Base-by-base conservation (phyloP, 2,797 vertebrate genomes). In the Enteromius radiatus region DNA sequence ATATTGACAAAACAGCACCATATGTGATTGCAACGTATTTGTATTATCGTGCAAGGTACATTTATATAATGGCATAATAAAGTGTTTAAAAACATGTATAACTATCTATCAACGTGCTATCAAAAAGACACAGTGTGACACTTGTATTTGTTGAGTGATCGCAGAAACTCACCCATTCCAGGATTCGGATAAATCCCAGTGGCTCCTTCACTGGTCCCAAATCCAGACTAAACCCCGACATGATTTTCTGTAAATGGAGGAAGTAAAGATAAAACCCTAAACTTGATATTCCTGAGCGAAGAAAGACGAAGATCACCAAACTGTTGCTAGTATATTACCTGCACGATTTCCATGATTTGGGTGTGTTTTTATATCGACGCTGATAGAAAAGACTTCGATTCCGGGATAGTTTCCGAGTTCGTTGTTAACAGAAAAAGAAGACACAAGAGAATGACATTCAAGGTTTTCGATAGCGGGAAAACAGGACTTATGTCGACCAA, bases 191-290 rank as follows among this genome's bases (percentile, higher is more conserved):
- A 71, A 95, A 95, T n/a, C 94, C 95, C 67, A 95, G 76, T 8
- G 95, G 95, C 68, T 95, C 95, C 63, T 95, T 95, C 84, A 95
- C 5, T 3, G 93, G 94, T 86, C 93, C 92, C 69, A 95, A 80
- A 82, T 95, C 92, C 80, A 94, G 91, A 68, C 88, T 86, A 86
- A 94, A 94, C 3, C 92, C 92, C 12, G 92, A 89, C 70, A 70
- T 28, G 33, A 91, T 3, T 78, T 88, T 91, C 94, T 95, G 78
- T 1, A 41, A 21, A 80, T 0, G n/a, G 78, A 47, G 84, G 87
- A 86, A 49, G 64, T 26, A 31, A 43, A 68, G 38, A 33, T 23
- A 0, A 68, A 69, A 56, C 7, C 19, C 12, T 75, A n/a, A 28
- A 41, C 10, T 31, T 43, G 59, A 71, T 69, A 52, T 70, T 9